A percentile compares a stretch with the other conserved stretches of the same genome.
These are phyloP conservation scores for Benitochromis conjunctus DNA, from an alignment of 2,113 vertebrate genomes.

Conservation along the genomic window DNA sequence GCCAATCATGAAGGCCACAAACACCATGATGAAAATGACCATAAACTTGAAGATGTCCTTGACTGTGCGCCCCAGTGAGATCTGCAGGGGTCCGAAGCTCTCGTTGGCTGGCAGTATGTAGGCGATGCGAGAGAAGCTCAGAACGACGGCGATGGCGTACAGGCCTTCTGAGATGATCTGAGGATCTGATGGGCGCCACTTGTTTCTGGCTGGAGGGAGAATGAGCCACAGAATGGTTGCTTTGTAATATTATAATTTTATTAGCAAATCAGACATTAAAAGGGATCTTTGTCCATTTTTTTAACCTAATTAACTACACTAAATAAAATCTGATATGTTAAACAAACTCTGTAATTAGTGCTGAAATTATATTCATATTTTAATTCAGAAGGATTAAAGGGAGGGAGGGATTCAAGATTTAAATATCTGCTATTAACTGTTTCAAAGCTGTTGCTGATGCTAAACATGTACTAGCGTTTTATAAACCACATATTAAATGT, in stretches of 20 bases:
- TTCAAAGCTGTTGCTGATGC: not conserved
- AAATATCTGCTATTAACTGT: not conserved
- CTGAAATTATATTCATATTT: not conserved
- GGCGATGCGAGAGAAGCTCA: constrained; percentile 96
- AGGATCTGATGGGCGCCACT: constrained; percentile 95
- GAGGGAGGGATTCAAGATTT: not conserved
- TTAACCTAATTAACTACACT: not conserved
- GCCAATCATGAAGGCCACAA: constrained; percentile 98
- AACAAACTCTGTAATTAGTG: not conserved
- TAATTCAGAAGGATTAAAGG: not conserved
- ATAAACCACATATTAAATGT: not conserved
- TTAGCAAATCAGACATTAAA: not conserved
- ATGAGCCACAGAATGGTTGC: not conserved
- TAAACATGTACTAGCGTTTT: not conserved
- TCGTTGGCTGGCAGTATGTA: constrained; percentile 98
- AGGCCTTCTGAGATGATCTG: constrained; percentile 98
- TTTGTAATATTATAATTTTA: not conserved
- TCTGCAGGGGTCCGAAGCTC: constrained; percentile 97
- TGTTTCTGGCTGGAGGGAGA: constrained; percentile 87
- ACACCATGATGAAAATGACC: constrained; percentile 99
- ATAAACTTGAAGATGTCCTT: constrained; percentile 99
- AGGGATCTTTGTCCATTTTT: not conserved
- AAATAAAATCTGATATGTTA: not conserved
- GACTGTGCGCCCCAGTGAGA: constrained; percentile 93
- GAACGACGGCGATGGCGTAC: constrained; percentile 93